These are phyloP conservation scores for Alviniconcha strummeri DNA, from an alignment of 2,888 invertebrate genomes.

Conservation along the genomic window DNA sequence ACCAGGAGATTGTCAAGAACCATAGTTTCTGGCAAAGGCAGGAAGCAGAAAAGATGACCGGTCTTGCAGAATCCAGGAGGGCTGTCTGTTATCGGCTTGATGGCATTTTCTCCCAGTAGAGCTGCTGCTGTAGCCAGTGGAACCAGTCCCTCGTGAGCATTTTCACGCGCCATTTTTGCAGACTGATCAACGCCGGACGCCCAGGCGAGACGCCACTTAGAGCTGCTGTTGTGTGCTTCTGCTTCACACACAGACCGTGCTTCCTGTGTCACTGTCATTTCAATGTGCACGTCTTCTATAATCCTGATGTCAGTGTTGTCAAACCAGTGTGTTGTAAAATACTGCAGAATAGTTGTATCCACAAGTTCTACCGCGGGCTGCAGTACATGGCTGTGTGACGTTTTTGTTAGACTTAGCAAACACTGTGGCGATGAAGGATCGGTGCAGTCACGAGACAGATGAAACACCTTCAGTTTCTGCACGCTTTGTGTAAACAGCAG, in stretches of 20 bases:
- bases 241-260: neutral
- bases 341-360: neutral
- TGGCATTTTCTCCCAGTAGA: neutral
- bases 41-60: slow-evolving; percentile 50
- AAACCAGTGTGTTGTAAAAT: neutral
- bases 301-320: neutral
- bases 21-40: slow-evolving; percentile 38
- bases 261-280: neutral
- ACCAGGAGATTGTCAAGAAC: slow-evolving; percentile 50
- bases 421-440: slow-evolving; percentile 9
- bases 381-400: neutral
- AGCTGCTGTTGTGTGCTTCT: too few species aligned
- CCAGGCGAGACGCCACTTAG: slow-evolving; percentile 46
- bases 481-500: slow-evolving; percentile 71
- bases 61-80: slow-evolving; percentile 46
- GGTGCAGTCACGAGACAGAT: slow-evolving; percentile 43
- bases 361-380: neutral
- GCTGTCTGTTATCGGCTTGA: neutral
- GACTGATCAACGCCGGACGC: slow-evolving; percentile 39
- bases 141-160: slow-evolving; percentile 37
- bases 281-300: neutral
- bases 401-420: slow-evolving; percentile 29
- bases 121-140: slow-evolving; percentile 40
- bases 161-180: slow-evolving; percentile 23
- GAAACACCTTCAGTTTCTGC: slow-evolving; percentile 53